Base-by-base conservation (phyloP, 1,140 invertebrate genomes). In the Listronotus oregonensis region DNA sequence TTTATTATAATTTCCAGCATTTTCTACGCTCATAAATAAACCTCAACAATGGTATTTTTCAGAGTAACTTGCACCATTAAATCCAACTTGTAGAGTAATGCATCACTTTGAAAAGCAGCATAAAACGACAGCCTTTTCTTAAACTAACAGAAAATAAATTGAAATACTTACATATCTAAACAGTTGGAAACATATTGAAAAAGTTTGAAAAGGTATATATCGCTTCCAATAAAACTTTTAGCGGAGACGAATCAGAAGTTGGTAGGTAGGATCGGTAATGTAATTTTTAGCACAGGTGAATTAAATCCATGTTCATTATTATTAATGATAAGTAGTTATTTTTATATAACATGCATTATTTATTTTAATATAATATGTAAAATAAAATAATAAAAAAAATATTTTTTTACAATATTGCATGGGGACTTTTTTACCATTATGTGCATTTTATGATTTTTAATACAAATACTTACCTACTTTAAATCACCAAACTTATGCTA, bases 81-180 rank as follows among this genome's bases (percentile, higher is more conserved):
- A 64, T 57, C 39, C 55, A 65, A 65, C 54, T 58, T 65, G 63
- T 58, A 31, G 39, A 31, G 63, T 46, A 51, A 65, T 65, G 55
- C 54, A 65, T 65, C 63, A 65, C 55, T 32, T 42, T 37, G 44
- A 58, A 65, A 57, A 56, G 55, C 46, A 10, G 39, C 55, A 56
- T 39, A 40, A 52, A 62, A 50, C 47, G 60, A 62, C 60, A 62
- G 60, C 34, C 27, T 21, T 44, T 54, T 56, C 31, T 39, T 21
- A 46, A 51, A 65, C 46, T 32, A 58, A 65, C 55, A 58, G 63
- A 58, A 65, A 58, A 65, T 65, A 65, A 65, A 65, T 65, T 52
- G 55, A 58, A 65, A 65, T 65, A 58, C 63, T 65, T 65, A 65
- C 63, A 43, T 65, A 65, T 44, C 63, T 65, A 65, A 65, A 58